phyloP scores from a whole-genome alignment of 2,888 invertebrate genomes.

The Epirrita christyi region DNA sequence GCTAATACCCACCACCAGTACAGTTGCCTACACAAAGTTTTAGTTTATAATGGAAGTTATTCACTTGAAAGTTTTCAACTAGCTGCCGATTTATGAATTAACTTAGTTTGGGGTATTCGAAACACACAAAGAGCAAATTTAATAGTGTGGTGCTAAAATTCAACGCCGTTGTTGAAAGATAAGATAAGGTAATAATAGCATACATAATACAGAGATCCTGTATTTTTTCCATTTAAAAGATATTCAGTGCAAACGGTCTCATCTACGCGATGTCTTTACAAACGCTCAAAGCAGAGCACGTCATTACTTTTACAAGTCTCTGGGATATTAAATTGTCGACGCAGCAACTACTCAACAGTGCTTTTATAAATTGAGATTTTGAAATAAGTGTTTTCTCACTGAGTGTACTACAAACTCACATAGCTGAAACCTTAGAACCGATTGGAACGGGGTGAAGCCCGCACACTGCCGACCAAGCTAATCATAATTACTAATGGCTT shows the following conservation, averaged over 20 bases:
- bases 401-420: conserved; percentile 36
- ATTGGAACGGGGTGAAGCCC: conserved; percentile 57
- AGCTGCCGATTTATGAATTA: conserved; percentile 32
- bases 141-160: conserved; percentile 13
- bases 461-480: conserved; percentile 38
- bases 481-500: conserved; percentile 26
- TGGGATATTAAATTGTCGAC: too few relatives aligned
- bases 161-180: conserved; percentile 16
- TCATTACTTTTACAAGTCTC: too few relatives aligned
- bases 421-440: conserved; percentile 55
- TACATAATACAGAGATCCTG: too few relatives aligned
- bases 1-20: conserved; percentile 26
- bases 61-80: conserved; percentile 35
- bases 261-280: too few relatives aligned
- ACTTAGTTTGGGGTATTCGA: conserved; percentile 27
- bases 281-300: too few relatives aligned
- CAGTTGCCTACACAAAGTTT: conserved; percentile 32
- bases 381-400: background rate
- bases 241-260: too few relatives aligned
- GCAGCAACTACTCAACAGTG: too few relatives aligned
- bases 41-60: conserved; percentile 31
- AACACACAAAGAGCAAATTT: conserved; percentile 13
- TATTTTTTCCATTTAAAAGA: too few relatives aligned
- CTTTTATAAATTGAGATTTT: too few relatives aligned
- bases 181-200: too few relatives aligned